Percentiles rank a stretch among this genome's conserved stretches.
These are phyloP conservation scores for Amiota minor DNA, from an alignment of 2,888 invertebrate species.

Conservation along the genomic window DNA sequence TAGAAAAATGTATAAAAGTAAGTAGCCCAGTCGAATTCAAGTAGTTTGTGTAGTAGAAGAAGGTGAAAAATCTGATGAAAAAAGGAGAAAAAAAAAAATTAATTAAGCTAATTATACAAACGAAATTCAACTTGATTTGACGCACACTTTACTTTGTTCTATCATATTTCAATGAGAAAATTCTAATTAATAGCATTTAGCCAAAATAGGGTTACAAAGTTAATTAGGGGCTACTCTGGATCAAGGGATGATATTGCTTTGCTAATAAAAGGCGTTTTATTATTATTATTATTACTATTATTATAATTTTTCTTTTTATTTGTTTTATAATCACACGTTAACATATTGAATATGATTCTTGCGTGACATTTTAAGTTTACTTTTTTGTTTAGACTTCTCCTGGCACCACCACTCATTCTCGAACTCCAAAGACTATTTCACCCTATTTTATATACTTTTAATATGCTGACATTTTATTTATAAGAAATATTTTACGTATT, in stretches of 20 bases:
- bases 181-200: constrained; percentile 8
- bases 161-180: constrained; percentile 25
- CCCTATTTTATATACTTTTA: constrained; percentile 16
- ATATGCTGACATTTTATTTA: constrained; percentile 59
- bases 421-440: neutral
- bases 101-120: constrained; percentile 28
- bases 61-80: constrained; percentile 12
- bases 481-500: constrained; percentile 1
- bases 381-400: constrained; percentile 23
- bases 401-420: neutral
- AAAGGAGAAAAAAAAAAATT: constrained; percentile 17
- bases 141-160: neutral
- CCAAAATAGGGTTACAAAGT: too few species aligned
- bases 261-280: too few species aligned
- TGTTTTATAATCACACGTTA: constrained; percentile 48
- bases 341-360: constrained; percentile 67
- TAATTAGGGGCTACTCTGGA: too few species aligned
- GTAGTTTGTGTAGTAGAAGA: neutral
- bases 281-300: too few species aligned
- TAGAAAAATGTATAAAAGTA: too few species aligned
- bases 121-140: constrained; percentile 3
- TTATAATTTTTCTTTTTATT: too few species aligned
- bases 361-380: constrained; percentile 70
- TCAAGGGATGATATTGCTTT: too few species aligned
- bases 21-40: too few species aligned